These are phyloP conservation scores for Heloderma charlesbogerti DNA, from an alignment of 2,113 vertebrate species.

Conservation along the genomic window DNA sequence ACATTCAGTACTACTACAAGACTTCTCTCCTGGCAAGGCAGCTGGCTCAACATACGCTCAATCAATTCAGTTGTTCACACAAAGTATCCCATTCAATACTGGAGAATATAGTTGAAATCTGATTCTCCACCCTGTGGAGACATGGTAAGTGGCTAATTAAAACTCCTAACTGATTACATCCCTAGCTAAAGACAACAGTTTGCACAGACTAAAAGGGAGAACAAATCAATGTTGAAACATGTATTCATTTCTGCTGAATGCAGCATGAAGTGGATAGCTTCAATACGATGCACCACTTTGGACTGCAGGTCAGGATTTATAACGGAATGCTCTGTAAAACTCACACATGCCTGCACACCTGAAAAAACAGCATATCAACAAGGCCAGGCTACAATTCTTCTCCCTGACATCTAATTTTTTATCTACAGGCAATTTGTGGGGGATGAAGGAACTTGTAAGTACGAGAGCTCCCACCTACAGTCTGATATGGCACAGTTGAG, in stretches of 20 bases:
- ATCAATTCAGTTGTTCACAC: conserved; percentile 34
- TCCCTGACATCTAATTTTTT: background rate
- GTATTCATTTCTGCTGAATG: conserved; percentile 4
- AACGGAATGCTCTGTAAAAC: background rate
- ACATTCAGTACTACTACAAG: conserved; percentile 47
- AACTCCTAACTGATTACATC: conserved; percentile 10
- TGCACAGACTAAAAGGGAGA: conserved; percentile 20
- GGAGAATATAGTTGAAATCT: conserved; percentile 39
- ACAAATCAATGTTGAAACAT: background rate
- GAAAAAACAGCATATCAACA: too few relatives aligned
- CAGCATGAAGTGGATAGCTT: background rate
- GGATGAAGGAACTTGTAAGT: background rate
- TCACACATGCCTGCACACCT: too few relatives aligned
- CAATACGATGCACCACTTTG: background rate
- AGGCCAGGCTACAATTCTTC: too few relatives aligned
- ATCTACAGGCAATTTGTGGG: background rate
- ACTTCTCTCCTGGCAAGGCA: conserved; percentile 4
- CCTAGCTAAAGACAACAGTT: conserved; percentile 10
- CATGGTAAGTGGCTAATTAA: conserved; percentile 3
- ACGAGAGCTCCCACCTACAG: background rate
- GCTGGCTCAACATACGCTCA: background rate
- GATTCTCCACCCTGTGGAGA: conserved; percentile 28
- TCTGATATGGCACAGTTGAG: background rate
- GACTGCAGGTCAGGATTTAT: background rate
- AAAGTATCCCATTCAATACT: conserved; percentile 30